Evolutionary conservation across 2,888 invertebrate genomes (phyloP), one percentile per base, ranked within the genome.

Genomic region (Napeogenes inachia): DNA sequence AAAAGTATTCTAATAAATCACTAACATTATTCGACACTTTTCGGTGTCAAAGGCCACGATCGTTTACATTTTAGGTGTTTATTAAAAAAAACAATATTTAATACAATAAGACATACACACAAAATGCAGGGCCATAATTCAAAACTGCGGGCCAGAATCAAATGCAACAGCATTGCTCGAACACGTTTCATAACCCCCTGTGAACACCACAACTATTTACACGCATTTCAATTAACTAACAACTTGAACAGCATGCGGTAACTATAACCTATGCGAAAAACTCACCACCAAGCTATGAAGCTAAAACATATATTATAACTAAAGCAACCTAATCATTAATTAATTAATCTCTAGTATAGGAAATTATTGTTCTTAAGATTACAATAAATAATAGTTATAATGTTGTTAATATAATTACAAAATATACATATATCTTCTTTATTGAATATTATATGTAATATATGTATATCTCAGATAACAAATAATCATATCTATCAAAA

Each of bases 191-290:
- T 84, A 85, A 84, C 74, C 79, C 70, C 75, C 70, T 64, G 71
- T 71, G 76, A 78, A 78, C 75, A 77, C 78, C 75, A 75, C 72
- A 74, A 80, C 77, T 84, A 85, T 85, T 85, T 85, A 85, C 87
- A 87, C 82, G 85, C 82, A 79, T 85, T 85, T 85, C 85, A 87
- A 88, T 88, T 87, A 87, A 85, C 84, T 76, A 81, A 84, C 84
- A 79, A 78, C 77, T 75, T 66, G 76, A 76, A 77, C 79, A 81
- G 81, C 85, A 78, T 76, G 79, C 73, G 71, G 77, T 82, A 77
- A 76, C 71, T 76, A 79, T 73, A 72, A 77, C 71, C 72, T 71
- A 72, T 73, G 76, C 78, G 71, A 79, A 75, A 73, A 71, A 70
- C 71, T 69, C 56, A 60, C 64, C 75, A 62, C 61, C 45, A 74